Evolutionary conservation across 2,797 vertebrate genomes (phyloP), one percentile per base, ranked within the genome.

Genomic region (Ctenopoma multispine): DNA sequence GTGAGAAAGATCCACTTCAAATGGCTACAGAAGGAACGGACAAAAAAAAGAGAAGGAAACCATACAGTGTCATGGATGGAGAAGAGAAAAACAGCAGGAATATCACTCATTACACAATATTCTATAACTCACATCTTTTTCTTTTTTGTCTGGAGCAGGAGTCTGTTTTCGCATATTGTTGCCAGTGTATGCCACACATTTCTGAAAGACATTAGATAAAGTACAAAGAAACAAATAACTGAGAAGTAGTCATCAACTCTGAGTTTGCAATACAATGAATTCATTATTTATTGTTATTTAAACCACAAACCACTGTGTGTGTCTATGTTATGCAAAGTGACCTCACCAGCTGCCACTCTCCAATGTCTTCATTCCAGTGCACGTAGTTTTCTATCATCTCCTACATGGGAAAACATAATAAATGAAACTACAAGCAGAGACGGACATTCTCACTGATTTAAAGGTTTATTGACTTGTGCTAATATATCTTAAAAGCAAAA

Each of bases 111-210:
- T 31, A 49, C 17, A 62, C 50, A 60, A 66, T 54, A 24, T 47
- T 60, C 5, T 21, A 9, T n/a, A 38, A 85, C 97, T 97, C 93
- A 99, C 98, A 89, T 99, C 97, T 93, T 99, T 99, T 87, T 99
- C 98, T 84, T 98, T 99, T 89, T 99, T 98, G 91, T 99, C 98
- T 60, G 96, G 94, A 57, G 97, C 94, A 17, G 98, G 97, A 0
- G 96, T 98, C 86, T 99, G 98, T 84, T 99, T 99, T 87, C 97
- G 96, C 98, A 99, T 99, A 60, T 99, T 99, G 93, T 99, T 99
- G 69, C 98, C 98, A 36, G 98, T 99, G 79, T 98, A 99, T 0
- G 98, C 98, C 80, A 99, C 98, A 83, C 98, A 99, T 96, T 99
- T 99, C 98, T 99, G 81, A 74, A 89, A 91, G 63, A 73, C 43